Conservation (phyloP, 2,888 invertebrate genomes). For the Myopa tessellatipennis region DNA sequence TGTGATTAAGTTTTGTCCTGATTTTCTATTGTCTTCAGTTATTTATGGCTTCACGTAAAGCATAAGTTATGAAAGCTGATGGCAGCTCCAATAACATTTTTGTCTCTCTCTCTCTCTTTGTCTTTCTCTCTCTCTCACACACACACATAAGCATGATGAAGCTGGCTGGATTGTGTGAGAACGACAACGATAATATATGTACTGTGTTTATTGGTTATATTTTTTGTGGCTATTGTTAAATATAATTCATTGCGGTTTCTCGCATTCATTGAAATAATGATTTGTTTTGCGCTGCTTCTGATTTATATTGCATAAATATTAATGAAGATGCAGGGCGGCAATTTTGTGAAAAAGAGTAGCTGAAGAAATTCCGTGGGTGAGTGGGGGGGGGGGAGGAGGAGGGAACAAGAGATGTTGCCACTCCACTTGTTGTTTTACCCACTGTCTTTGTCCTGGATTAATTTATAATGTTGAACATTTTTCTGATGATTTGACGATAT, state of each 20-base stretch:
- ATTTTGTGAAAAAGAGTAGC: not conserved
- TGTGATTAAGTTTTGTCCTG: slow-evolving; percentile 52
- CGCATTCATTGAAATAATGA: slow-evolving; percentile 46
- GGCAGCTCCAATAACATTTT: slow-evolving; percentile 35
- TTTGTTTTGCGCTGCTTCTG: slow-evolving; percentile 21
- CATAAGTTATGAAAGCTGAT: slow-evolving; percentile 51
- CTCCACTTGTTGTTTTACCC: too few species aligned
- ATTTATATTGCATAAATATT: slow-evolving; percentile 29
- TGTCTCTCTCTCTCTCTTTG: slow-evolving; percentile 8
- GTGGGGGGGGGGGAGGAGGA: not conserved
- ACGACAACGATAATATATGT: slow-evolving; percentile 1
- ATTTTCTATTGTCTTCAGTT: slow-evolving; percentile 53
- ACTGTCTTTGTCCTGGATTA: too few species aligned
- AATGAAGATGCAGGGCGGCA: not conserved
- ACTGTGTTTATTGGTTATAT: slow-evolving; percentile 26
- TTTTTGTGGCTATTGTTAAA: slow-evolving; percentile 23
- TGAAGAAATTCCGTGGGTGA: not conserved
- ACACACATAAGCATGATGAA: not conserved
- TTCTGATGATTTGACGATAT: too few species aligned
- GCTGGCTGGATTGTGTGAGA: not conserved
- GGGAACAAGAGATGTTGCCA: not conserved
- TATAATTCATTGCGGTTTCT: slow-evolving; percentile 42
- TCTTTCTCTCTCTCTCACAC: not conserved
- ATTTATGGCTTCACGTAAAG: slow-evolving; percentile 52
- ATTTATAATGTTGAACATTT: too few species aligned